A percentile compares a stretch with the other conserved stretches of the same genome.
These are phyloP conservation scores for Desmophyllum pertusum DNA, from an alignment of 92 coral and sea anemone genomes.

Conservation along the genomic window DNA sequence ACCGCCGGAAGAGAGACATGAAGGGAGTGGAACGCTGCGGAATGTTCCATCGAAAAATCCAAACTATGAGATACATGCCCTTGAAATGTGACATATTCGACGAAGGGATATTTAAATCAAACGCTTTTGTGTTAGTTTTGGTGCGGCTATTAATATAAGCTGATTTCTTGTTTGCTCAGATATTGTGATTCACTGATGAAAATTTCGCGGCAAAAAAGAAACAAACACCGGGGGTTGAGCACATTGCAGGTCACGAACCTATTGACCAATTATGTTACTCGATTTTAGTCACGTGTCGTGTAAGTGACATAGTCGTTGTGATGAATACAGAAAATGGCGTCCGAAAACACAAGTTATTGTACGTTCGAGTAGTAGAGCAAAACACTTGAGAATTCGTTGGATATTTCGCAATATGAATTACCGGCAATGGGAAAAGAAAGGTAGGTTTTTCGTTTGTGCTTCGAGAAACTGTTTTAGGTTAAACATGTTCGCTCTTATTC, in stretches of 20 bases:
- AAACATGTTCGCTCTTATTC: conserved; percentile 8
- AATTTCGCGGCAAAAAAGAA: conserved; percentile 40
- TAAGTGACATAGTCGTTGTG: conserved; percentile 29
- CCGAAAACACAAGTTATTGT: not conserved
- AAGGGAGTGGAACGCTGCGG: not conserved
- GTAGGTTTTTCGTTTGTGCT: conserved; percentile 8
- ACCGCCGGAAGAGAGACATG: conserved; percentile 25
- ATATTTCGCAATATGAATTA: conserved; percentile 10
- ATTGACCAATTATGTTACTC: conserved; percentile 24
- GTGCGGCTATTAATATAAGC: not conserved
- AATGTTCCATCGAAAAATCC: conserved; percentile 18
- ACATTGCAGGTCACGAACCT: conserved; percentile 28
- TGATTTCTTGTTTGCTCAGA: not conserved
- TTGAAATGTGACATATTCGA: conserved; percentile 14
- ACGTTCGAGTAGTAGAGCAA: not conserved
- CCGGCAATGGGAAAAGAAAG: conserved; percentile 19
- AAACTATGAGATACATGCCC: conserved; percentile 3
- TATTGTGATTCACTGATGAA: conserved; percentile 10
- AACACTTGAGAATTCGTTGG: conserved; percentile 2
- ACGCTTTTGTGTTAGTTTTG: not conserved
- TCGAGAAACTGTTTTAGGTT: not conserved
- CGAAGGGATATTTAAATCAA: not conserved
- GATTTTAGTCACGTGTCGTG: conserved; percentile 32
- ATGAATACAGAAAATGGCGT: conserved; percentile 37
- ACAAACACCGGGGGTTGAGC: conserved; percentile 2